These are phyloP conservation scores for Drosophila acutilabella DNA, from an alignment of 2,888 invertebrate genomes.

Conservation along the genomic window DNA sequence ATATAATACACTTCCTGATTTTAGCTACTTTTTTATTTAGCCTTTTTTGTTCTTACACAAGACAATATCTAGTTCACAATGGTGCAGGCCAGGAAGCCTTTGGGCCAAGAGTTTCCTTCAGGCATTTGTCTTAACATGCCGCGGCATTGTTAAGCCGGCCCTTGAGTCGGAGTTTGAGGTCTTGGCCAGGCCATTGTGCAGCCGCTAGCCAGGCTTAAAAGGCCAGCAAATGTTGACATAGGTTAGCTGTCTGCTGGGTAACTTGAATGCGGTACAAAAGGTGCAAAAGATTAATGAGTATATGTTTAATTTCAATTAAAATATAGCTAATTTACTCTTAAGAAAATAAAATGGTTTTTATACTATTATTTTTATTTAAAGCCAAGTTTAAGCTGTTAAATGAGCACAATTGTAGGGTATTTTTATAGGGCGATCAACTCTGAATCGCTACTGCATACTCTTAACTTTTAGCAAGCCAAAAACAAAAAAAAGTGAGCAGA, in stretches of 20 bases:
- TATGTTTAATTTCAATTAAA: too few species aligned
- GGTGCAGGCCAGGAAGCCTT: conserved; percentile 19
- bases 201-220: conserved; percentile 43
- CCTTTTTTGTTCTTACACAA: conserved; percentile 9
- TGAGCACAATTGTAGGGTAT: conserved; percentile 28
- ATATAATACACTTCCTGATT: conserved; percentile 80
- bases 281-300: neutral
- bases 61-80: conserved; percentile 73
- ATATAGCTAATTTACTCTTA: too few species aligned
- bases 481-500: conserved; percentile 3
- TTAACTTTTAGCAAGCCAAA: conserved; percentile 32
- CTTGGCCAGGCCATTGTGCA: conserved; percentile 52
- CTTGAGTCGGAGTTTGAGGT: conserved; percentile 23
- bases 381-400: neutral
- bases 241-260: conserved; percentile 2
- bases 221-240: conserved; percentile 37
- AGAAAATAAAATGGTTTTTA: too few species aligned
- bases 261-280: conserved; percentile 9
- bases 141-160: conserved; percentile 55
- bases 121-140: conserved; percentile 69
- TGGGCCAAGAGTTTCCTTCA: conserved; percentile 22
- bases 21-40: conserved; percentile 31
- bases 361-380: too few species aligned
- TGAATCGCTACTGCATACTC: conserved; percentile 38
- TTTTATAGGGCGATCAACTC: conserved; percentile 35